These are phyloP conservation scores for Procapra przewalskii DNA, from an alignment of 2,113 vertebrate genomes.

Conservation along the genomic window DNA sequence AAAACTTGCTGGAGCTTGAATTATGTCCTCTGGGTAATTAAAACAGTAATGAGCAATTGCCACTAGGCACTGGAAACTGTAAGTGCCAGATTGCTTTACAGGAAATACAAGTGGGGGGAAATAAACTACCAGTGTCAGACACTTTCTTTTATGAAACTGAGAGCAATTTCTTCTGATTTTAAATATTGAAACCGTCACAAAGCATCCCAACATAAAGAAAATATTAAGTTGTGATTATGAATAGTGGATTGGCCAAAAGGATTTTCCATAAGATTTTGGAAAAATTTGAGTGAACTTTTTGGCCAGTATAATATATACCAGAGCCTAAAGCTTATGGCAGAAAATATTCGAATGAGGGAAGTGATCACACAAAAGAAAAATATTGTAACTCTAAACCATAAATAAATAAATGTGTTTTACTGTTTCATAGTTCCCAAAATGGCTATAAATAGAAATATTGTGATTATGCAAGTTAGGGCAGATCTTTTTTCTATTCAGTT, in stretches of 20 bases:
- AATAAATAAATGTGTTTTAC: not conserved
- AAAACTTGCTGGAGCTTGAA: slow-evolving; percentile 57
- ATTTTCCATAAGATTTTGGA: not conserved
- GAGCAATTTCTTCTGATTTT: not conserved
- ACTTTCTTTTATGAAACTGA: not conserved
- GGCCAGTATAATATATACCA: not conserved
- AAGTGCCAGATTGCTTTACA: not conserved
- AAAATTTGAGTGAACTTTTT: not conserved
- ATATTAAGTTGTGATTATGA: not conserved
- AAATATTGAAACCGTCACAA: not conserved
- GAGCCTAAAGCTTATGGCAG: not conserved
- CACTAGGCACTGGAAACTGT: not conserved
- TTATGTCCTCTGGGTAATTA: not conserved
- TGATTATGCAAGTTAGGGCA: not conserved
- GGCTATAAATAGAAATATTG: not conserved
- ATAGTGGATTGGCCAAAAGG: not conserved
- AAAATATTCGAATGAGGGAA: not conserved
- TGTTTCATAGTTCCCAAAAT: not conserved
- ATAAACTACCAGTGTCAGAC: not conserved
- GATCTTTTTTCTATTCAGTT: not conserved
- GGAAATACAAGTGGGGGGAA: not conserved
- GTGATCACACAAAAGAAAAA: not conserved
- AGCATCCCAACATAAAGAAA: not conserved
- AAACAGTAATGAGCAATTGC: slow-evolving; percentile 54
- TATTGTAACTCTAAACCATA: not conserved